phyloP scores from a whole-genome alignment of 1,140 invertebrate genomes.

The Lepeophtheirus salmonis region DNA sequence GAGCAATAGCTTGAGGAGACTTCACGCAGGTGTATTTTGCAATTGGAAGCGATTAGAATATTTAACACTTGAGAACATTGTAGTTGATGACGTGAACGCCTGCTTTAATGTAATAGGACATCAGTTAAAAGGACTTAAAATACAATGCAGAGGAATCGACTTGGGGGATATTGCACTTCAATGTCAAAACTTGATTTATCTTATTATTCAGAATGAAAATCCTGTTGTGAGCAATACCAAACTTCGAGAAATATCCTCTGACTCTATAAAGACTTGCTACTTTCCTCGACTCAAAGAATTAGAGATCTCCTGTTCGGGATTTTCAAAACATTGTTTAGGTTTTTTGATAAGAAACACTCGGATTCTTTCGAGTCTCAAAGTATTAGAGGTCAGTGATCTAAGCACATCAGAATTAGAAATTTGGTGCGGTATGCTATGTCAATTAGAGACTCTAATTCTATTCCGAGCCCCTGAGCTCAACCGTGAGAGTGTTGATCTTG shows the following conservation, averaged over 20 bases:
- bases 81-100: slow-evolving; percentile 5
- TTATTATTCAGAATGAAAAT: slow-evolving; percentile 17
- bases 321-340: slow-evolving; percentile 1
- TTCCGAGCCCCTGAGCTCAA: background rate
- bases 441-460: slow-evolving; percentile 3
- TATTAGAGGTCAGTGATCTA: background rate
- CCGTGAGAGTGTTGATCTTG: background rate
- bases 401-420: background rate
- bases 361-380: background rate
- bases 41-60: slow-evolving; percentile 13
- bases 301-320: background rate
- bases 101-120: slow-evolving; percentile 9
- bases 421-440: background rate
- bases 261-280: background rate
- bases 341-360: background rate
- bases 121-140: slow-evolving; percentile 13
- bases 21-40: background rate
- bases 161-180: slow-evolving; percentile 5
- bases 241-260: background rate
- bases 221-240: background rate
- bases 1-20: slow-evolving; percentile 6
- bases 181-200: slow-evolving; percentile 3
- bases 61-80: slow-evolving; percentile 13
- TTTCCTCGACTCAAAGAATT: background rate
- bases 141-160: slow-evolving; percentile 10